Evolutionary conservation across 2,797 vertebrate genomes (phyloP).

Genomic region (Choloepus didactylus): DNA sequence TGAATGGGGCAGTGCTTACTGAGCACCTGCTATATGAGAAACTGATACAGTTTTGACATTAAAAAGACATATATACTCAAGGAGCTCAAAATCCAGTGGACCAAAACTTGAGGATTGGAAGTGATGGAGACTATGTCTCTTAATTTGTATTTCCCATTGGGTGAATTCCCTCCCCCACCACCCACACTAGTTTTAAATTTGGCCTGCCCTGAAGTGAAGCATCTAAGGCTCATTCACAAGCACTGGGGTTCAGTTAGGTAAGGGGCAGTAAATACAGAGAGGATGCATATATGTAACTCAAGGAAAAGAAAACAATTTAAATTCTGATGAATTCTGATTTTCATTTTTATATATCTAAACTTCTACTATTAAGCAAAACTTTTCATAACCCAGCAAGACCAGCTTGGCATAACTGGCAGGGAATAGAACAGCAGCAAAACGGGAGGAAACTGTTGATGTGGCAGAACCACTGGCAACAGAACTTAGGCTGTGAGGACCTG

Average conservation of each 20-base stretch:
- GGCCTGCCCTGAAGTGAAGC: neutral
- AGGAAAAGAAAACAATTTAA: slow-evolving; percentile 78
- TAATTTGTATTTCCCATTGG: neutral
- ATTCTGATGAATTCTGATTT: slow-evolving; percentile 58
- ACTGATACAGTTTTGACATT: neutral
- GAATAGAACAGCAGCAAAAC: neutral
- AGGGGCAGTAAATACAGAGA: neutral
- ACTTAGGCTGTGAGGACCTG: neutral
- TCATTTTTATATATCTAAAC: slow-evolving; percentile 85
- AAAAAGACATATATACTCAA: neutral
- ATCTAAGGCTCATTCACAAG: neutral
- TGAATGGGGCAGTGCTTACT: neutral
- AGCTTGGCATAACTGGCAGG: slow-evolving; percentile 80
- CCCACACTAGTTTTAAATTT: neutral
- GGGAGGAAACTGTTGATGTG: neutral
- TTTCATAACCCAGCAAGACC: slow-evolving; percentile 87
- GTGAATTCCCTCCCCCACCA: no score
- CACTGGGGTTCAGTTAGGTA: neutral
- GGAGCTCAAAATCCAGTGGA: neutral
- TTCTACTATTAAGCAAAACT: slow-evolving; percentile 91
- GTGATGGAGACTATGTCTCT: neutral
- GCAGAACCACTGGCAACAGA: neutral
- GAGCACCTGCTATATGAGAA: neutral
- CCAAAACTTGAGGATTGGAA: neutral
- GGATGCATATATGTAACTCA: neutral